Evolutionary conservation across 2,888 invertebrate species (phyloP), one percentile per base, ranked within the genome.

Genomic region (Caenorhabditis sulstoni): DNA sequence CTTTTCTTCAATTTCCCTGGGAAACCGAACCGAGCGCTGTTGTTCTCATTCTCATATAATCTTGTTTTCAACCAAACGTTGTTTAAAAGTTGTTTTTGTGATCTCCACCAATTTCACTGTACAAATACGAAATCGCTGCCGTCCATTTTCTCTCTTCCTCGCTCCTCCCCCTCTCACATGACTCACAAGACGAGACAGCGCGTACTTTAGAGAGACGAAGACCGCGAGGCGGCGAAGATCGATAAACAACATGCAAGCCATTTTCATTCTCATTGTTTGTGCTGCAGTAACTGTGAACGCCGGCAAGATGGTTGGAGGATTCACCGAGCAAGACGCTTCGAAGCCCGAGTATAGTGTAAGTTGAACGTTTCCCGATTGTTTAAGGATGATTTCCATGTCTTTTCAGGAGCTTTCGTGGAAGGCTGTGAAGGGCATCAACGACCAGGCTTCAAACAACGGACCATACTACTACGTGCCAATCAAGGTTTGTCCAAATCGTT

Each of bases 381-480:
- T 4, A 23, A 41, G 8, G 7, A 7, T 50, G 41, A 53, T 41
- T 44, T 44, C 44, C 23, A 23, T 22, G 23, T 29, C 4, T 53
- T 35, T 81, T 64, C 57, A 84, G 84, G 76, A 80, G 9, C 49
- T 64, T 23, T 81, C 81, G 16, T 81, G 82, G 84, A 79, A 77
- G 41, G 79, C 84, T 2, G 79, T 81, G 44, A 78, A 78, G 20
- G 75, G 77, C 4, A 64, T 84, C 53, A 84, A 84, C 71, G 82
- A 83, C 66, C 66, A 82, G 53, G 81, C 82, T 18, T 81, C 82
- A n/a, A 84, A 84, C 80, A 83, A 82, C 47, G 84, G 82, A 29
- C 82, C 82, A 23, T 80, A 84, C 55, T 81, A 84, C 65, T 76
- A 64, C 59, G 73, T 82, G 18, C 84, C 84, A 39, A 84, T 84